Evolutionary conservation across 30 jellyfish, hydroid and myxozoan genomes (phyloP).

Genomic region (Pelagia noctiluca): DNA sequence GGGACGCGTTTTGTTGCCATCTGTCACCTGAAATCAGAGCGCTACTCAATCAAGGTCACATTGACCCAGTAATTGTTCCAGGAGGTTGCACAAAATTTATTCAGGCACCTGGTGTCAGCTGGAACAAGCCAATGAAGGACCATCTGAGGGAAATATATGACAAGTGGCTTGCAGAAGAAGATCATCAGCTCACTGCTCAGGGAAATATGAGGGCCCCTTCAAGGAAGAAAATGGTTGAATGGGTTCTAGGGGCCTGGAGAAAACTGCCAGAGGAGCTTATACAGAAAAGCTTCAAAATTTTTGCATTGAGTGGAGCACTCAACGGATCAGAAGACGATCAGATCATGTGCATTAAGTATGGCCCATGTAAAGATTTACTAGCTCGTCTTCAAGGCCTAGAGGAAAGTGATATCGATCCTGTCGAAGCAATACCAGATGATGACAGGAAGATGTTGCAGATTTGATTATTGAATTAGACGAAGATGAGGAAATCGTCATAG

Average conservation of each 20-base stretch:
- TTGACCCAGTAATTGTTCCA: constrained; percentile 32
- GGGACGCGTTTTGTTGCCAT: constrained; percentile 66
- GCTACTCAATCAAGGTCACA: constrained; percentile 1
- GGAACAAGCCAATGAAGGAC: constrained; percentile 57
- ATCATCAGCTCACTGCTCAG: constrained; percentile 4
- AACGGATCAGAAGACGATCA: constrained; percentile 53
- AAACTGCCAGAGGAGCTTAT: not conserved
- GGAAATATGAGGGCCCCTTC: constrained; percentile 57
- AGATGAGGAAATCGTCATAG: no score
- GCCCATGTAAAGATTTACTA: no score
- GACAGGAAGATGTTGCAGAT: no score
- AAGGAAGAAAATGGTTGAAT: constrained; percentile 27
- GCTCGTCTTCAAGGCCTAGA: no score
- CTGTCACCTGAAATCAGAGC: constrained; percentile 6
- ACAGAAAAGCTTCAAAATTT: not conserved
- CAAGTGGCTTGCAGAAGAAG: constrained; percentile 31
- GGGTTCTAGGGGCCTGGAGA: constrained; percentile 52
- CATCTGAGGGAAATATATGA: constrained; percentile 11
- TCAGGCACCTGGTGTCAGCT: constrained; percentile 35
- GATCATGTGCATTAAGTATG: constrained; percentile 33
- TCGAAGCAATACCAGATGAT: no score
- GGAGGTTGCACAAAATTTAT: constrained; percentile 46
- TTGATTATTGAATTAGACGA: no score
- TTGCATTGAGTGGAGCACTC: constrained; percentile 13
- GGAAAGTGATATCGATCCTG: no score